Conservation (phyloP, 1,140 invertebrate species). For the Drosophila biarmipes region DNA sequence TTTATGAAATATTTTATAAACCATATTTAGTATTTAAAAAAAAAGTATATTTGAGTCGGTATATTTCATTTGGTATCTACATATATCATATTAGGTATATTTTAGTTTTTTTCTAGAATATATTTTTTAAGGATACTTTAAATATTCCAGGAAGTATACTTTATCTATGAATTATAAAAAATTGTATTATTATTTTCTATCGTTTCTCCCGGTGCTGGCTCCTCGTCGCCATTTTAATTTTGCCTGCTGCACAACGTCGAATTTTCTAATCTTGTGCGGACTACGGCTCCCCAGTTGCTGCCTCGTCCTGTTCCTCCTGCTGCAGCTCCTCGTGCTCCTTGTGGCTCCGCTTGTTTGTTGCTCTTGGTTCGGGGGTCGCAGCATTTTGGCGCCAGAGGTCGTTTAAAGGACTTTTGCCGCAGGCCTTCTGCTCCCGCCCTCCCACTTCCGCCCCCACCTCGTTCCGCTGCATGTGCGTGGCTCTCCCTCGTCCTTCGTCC, state of each 20-base stretch:
- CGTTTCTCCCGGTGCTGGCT: constrained; percentile 9
- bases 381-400: constrained; percentile 82
- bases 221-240: constrained; percentile 77
- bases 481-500: constrained; percentile 4
- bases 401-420: constrained; percentile 81
- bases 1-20: neutral
- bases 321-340: constrained; percentile 8
- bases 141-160: neutral
- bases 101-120: neutral
- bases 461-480: constrained; percentile 12
- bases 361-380: constrained; percentile 66
- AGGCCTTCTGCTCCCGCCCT: constrained; percentile 54
- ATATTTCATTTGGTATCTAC: neutral
- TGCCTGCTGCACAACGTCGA: constrained; percentile 81
- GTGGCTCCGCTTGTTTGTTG: constrained; percentile 44
- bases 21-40: no score
- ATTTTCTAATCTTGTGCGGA: constrained; percentile 83
- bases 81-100: neutral
- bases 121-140: neutral
- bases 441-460: neutral
- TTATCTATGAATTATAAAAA: neutral
- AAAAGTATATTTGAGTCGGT: no score
- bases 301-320: constrained; percentile 29
- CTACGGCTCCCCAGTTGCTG: constrained; percentile 80
- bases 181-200: neutral